These are phyloP conservation scores for Gracilinanus agilis DNA, from an alignment of 2,113 vertebrate species.

Conservation along the genomic window DNA sequence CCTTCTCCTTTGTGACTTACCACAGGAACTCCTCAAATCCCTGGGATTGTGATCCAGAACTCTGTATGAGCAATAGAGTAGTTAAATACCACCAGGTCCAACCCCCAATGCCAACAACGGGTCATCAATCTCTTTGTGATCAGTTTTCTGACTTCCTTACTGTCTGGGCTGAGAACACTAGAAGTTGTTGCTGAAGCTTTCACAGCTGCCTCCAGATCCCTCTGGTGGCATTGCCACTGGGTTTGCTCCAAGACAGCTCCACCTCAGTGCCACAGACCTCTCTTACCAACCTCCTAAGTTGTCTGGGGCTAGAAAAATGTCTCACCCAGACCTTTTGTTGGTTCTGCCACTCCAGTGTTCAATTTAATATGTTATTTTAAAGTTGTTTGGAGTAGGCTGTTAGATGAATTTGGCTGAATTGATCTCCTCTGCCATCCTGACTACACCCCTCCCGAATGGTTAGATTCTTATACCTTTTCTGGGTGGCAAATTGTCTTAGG, in stretches of 20 bases:
- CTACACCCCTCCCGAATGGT: background rate
- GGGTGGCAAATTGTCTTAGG: background rate
- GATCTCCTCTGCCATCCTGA: background rate
- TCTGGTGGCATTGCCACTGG: background rate
- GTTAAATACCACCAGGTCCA: background rate
- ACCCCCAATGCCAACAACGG: background rate
- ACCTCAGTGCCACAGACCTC: background rate
- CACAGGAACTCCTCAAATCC: background rate
- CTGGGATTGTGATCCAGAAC: background rate
- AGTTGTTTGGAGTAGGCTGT: background rate
- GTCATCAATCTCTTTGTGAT: background rate
- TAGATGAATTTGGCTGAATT: background rate
- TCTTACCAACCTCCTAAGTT: background rate
- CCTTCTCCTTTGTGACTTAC: background rate
- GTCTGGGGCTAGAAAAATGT: background rate
- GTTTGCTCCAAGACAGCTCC: background rate
- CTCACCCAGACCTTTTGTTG: background rate
- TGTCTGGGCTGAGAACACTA: background rate
- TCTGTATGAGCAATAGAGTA: background rate
- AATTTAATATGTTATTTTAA: background rate
- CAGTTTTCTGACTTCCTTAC: background rate
- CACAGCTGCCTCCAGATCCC: background rate
- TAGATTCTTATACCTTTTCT: background rate
- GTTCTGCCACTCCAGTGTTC: background rate
- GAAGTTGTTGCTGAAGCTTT: background rate